Percentiles rank a stretch among this genome's conserved stretches.
These are phyloP conservation scores for Drosophila algonquin DNA, from an alignment of 2,888 invertebrate species.

Conservation along the genomic window DNA sequence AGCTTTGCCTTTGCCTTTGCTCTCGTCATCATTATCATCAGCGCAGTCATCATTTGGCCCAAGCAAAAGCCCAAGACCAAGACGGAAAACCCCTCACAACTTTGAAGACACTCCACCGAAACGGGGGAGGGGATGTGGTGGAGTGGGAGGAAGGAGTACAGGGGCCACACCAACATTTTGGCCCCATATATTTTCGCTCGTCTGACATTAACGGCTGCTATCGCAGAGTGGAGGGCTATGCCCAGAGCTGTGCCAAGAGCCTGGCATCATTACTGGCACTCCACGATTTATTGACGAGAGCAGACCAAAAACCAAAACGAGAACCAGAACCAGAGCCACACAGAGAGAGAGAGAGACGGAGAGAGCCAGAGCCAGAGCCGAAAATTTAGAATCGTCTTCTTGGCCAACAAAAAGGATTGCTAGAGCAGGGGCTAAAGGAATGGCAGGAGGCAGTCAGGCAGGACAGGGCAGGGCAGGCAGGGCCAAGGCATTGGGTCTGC, in stretches of 20 bases:
- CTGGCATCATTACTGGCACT: conserved; percentile 79
- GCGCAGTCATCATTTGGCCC: conserved; percentile 33
- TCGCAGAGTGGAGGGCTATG: conserved; percentile 71
- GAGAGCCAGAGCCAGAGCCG: conserved; percentile 53
- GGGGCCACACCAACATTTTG: conserved; percentile 12
- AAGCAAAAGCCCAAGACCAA: conserved; percentile 45
- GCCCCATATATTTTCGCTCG: conserved; percentile 84
- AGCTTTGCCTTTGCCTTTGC: conserved; percentile 8
- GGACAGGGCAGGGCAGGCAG: too few relatives aligned
- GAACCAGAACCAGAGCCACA: conserved; percentile 1
- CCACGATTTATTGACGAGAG: conserved; percentile 84
- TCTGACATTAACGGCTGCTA: conserved; percentile 85
- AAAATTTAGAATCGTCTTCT: conserved; percentile 80
- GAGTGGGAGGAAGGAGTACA: background rate
- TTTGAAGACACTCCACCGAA: conserved; percentile 55
- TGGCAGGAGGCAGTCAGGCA: background rate
- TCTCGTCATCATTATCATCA: conserved; percentile 58
- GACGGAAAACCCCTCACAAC: conserved; percentile 60
- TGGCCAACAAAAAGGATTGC: conserved; percentile 72
- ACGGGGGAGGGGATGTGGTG: background rate
- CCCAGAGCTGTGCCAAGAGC: conserved; percentile 61
- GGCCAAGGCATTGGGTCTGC: conserved; percentile 7
- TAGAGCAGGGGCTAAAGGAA: conserved; percentile 1
- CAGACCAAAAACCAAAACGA: conserved; percentile 47
- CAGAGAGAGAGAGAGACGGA: background rate